These are phyloP conservation scores for Acinonyx jubatus DNA, from an alignment of 2,113 vertebrate genomes.

Conservation along the genomic window DNA sequence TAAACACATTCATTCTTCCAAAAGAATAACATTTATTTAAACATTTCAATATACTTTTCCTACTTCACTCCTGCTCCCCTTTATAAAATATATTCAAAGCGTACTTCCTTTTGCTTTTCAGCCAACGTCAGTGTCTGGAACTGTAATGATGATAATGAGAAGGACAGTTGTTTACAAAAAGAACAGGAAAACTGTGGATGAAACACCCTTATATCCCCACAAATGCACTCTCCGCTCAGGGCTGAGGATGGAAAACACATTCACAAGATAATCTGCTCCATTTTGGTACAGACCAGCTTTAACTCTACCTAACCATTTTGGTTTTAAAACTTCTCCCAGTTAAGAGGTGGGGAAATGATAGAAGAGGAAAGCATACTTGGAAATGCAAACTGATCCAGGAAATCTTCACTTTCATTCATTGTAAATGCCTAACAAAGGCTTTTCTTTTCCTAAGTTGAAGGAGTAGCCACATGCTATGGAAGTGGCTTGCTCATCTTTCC, in stretches of 20 bases:
- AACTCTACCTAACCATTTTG: neutral
- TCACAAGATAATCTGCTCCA: neutral
- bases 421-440: neutral
- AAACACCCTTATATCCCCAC: neutral
- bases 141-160: neutral
- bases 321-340: conserved; percentile 13
- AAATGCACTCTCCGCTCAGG: neutral
- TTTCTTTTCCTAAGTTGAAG: neutral
- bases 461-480: neutral
- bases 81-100: neutral
- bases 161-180: neutral
- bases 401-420: neutral
- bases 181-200: neutral
- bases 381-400: neutral
- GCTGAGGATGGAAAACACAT: neutral
- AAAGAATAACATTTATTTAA: neutral
- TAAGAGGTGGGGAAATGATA: neutral
- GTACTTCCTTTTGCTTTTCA: neutral
- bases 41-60: neutral
- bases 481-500: neutral
- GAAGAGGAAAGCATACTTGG: neutral
- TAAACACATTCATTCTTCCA: neutral
- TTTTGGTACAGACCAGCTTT: neutral
- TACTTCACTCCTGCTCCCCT: neutral
- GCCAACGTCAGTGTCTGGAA: neutral